These are phyloP conservation scores for Eudasyphora cyanicolor DNA, from an alignment of 2,888 invertebrate genomes.

Conservation along the genomic window DNA sequence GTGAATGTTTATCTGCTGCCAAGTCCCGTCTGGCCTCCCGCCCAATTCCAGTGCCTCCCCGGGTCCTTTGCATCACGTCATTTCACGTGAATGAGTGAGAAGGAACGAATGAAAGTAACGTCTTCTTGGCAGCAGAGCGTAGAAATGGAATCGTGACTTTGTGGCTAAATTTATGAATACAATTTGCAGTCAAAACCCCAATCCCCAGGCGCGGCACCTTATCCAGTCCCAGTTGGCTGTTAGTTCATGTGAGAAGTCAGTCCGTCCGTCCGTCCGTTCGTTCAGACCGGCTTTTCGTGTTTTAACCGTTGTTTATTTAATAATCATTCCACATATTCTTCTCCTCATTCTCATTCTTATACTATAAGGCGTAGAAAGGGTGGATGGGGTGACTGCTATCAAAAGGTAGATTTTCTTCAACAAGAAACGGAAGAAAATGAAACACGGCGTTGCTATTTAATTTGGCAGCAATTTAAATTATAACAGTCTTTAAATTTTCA, in stretches of 20 bases:
- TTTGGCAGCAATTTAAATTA: constrained; percentile 34
- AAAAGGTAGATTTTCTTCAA: too few species aligned
- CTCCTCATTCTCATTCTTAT: constrained; percentile 4
- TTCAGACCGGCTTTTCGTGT: not conserved
- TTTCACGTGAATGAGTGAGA: constrained; percentile 11
- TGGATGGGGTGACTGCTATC: too few species aligned
- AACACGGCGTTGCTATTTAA: constrained; percentile 10
- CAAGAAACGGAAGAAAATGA: not conserved
- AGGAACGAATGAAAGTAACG: constrained; percentile 26
- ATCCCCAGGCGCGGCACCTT: not conserved
- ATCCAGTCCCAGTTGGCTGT: not conserved
- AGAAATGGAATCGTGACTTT: constrained; percentile 58
- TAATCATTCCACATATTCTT: too few species aligned
- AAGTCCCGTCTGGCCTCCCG: not conserved
- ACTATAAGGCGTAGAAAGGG: not conserved
- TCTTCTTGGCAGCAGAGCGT: constrained; percentile 26
- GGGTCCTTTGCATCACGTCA: not conserved
- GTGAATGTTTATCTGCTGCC: constrained; percentile 20
- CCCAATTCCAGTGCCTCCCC: not conserved
- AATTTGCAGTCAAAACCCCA: constrained; percentile 25
- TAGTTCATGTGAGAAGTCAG: not conserved
- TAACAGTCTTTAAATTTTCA: constrained; percentile 11
- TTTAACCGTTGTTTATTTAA: constrained; percentile 23
- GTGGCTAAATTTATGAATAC: constrained; percentile 56
- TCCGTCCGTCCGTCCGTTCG: not conserved